Base-by-base conservation (phyloP, 1,140 invertebrate species). In the Drosophila bipectinata region DNA sequence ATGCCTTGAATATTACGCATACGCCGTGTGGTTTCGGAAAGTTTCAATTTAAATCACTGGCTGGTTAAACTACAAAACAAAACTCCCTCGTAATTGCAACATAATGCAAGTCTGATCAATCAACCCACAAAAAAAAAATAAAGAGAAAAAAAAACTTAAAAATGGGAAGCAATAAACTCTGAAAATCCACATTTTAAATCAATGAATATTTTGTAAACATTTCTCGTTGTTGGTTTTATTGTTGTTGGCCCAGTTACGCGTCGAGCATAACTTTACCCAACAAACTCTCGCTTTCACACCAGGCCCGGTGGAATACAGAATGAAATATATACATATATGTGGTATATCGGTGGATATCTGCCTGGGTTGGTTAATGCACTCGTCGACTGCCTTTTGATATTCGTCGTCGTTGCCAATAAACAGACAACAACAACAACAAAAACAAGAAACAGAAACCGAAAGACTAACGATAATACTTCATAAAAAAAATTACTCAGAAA, bases 151-250 rank as follows among this genome's bases (percentile, higher is more conserved):
- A 37, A 51, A 58, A 39, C 41, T 14, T 44, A 60, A 32, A 73
- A 79, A 58, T 34, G 72, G 51, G 44, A 58, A 21, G 51, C 64
- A 69, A 58, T 44, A 72, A 71, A 24, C 37, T 32, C 37, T 39
- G 54, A 72, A 72, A 72, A 61, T 59, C 69, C 61, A 69, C 64
- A 74, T 74, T 84, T 71, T 69, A 79, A 84, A 84, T 83, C 79
- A 83, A 84, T 84, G 72, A 75, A 82, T 79, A 83, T 82, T 83
- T 83, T 79, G 75, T 76, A 78, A 82, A 78, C 72, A 78, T 78
- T 66, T 73, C 51, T 77, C 39, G 72, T 75, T 59, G 49, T 66
- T 41, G 39, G 39, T 10, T 32, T 32, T 41, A 41, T 41, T 73
- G 30, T 48, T 71, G 32, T 37, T 75, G 72, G 72, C 72, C 72